phyloP scores from a whole-genome alignment of 2,113 vertebrate genomes.

The Lanius ludovicianus region DNA sequence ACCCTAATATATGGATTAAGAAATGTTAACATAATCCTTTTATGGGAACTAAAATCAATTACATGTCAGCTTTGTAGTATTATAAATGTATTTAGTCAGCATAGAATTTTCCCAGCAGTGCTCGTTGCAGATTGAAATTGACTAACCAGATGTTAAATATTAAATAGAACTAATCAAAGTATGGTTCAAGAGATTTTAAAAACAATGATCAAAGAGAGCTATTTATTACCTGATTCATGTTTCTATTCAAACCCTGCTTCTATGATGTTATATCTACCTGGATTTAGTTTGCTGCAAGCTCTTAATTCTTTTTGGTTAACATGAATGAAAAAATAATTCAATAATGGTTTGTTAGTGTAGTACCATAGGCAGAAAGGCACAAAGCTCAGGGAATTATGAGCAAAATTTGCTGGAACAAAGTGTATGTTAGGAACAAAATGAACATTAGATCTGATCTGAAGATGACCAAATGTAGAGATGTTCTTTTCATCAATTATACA shows the following conservation, averaged over 20 bases:
- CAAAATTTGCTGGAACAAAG: background rate
- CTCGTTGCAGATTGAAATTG: conserved; percentile 79
- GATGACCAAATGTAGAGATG: background rate
- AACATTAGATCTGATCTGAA: background rate
- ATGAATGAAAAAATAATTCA: conserved; percentile 59
- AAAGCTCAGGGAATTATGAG: conserved; percentile 9
- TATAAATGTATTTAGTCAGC: conserved; percentile 85
- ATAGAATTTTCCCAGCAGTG: conserved; percentile 76
- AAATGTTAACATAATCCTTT: conserved; percentile 84
- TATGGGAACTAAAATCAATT: conserved; percentile 84
- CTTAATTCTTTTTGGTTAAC: conserved; percentile 64
- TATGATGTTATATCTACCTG: conserved; percentile 74
- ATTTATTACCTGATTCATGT: conserved; percentile 81
- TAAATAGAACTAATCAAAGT: conserved; percentile 85
- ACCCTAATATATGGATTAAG: conserved; percentile 81
- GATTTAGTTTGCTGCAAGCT: conserved; percentile 66
- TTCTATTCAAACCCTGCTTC: conserved; percentile 71
- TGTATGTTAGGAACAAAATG: background rate
- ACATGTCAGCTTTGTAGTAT: conserved; percentile 80
- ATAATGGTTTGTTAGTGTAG: background rate
- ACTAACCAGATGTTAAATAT: conserved; percentile 86
- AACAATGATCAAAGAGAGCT: conserved; percentile 81
- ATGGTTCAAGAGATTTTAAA: conserved; percentile 80
- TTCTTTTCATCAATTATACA: background rate
- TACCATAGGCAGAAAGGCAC: background rate